Conservation (phyloP, 2,113 vertebrate genomes). For the Aegypius monachus region DNA sequence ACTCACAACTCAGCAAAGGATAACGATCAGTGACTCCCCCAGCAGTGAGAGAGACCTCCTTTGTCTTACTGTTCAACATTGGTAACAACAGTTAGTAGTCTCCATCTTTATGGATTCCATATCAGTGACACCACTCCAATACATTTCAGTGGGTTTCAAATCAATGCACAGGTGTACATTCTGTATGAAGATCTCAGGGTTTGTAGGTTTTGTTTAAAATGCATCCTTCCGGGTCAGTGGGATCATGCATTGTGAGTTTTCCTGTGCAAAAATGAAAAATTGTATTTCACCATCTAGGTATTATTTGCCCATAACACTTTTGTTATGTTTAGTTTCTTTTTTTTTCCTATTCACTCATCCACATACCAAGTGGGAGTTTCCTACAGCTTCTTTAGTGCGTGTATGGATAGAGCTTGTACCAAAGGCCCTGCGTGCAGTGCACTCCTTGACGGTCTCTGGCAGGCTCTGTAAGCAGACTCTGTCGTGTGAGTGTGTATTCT, state of each 20-base stretch:
- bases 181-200: not conserved
- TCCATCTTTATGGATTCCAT: not conserved
- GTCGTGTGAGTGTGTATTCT: not conserved
- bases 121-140: not conserved
- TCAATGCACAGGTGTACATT: not conserved
- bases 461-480: not conserved
- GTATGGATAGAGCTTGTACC: not conserved
- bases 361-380: not conserved
- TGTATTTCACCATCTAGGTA: not conserved
- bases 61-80: not conserved
- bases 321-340: not conserved
- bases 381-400: not conserved
- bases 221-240: not conserved
- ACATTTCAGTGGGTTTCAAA: not conserved
- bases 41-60: not conserved
- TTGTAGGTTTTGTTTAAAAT: not conserved
- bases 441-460: fast-evolving
- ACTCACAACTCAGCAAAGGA: not conserved
- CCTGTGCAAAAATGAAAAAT: not conserved
- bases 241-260: not conserved
- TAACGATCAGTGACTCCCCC: not conserved
- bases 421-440: not conserved
- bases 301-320: not conserved
- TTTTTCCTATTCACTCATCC: not conserved
- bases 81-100: not conserved